These are phyloP conservation scores for Manacus vitellinus DNA, from an alignment of 2,113 vertebrate genomes.

Conservation along the genomic window DNA sequence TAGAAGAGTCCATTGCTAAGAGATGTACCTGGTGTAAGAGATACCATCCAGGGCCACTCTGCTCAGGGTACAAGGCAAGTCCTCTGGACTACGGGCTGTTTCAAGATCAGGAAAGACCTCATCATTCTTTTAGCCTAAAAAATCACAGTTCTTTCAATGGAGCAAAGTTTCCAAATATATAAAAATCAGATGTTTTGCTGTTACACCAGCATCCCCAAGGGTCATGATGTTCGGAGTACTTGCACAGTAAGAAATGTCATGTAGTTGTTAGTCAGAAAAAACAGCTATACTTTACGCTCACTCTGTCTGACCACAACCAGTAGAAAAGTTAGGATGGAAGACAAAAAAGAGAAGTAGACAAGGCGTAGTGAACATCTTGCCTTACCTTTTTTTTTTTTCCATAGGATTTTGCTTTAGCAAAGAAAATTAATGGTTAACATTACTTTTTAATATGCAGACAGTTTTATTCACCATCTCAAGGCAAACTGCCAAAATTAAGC, in stretches of 20 bases:
- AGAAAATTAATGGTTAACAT: neutral
- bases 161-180: neutral
- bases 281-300: neutral
- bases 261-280: neutral
- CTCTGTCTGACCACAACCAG: neutral
- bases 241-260: neutral
- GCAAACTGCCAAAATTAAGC: neutral
- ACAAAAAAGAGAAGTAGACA: neutral
- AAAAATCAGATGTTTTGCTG: neutral
- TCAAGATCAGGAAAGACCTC: neutral
- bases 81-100: neutral
- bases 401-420: neutral
- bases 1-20: neutral
- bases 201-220: neutral
- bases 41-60: neutral
- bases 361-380: neutral
- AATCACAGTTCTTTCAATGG: neutral
- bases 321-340: neutral
- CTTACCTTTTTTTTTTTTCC: neutral
- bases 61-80: neutral
- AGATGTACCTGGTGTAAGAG: accelerated
- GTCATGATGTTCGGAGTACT: neutral
- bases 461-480: neutral
- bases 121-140: neutral
- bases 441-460: neutral